Conservation (phyloP, 2,888 invertebrate genomes). For the Zygothrica quintamaculata region DNA sequence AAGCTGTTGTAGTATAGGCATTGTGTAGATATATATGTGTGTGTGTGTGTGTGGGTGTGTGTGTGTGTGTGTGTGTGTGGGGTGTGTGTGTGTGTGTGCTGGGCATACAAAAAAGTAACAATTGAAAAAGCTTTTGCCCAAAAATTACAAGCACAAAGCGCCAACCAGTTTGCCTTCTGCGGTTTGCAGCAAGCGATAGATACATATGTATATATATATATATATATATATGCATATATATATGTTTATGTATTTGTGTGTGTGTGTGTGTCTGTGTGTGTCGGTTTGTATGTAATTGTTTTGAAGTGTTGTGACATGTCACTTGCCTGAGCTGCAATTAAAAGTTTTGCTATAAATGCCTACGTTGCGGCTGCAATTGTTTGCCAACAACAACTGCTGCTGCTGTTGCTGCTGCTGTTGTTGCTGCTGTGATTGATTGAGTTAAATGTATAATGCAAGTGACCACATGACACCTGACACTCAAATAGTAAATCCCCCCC, state of each 20-base stretch:
- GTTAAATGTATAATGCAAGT: constrained; percentile 59
- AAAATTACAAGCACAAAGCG: constrained; percentile 51
- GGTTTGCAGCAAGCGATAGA: constrained; percentile 62
- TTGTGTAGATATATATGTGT: too few species aligned
- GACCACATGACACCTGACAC: constrained; percentile 63
- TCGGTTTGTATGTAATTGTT: constrained; percentile 20
- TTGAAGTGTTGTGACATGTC: constrained; percentile 62
- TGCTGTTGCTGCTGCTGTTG: constrained; percentile 13
- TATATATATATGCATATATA: constrained; percentile 33
- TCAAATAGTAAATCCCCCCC: too few species aligned
- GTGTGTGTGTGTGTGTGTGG: too few species aligned
- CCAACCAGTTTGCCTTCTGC: constrained; percentile 70
- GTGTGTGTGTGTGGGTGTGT: too few species aligned
- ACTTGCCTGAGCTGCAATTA: constrained; percentile 67
- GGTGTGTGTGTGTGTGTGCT: not conserved
- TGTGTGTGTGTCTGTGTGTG: constrained; percentile 13
- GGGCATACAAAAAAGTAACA: constrained; percentile 30
- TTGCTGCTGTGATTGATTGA: constrained; percentile 63
- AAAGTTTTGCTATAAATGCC: constrained; percentile 66
- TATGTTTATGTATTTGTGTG: constrained; percentile 1
- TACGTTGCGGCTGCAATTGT: constrained; percentile 57
- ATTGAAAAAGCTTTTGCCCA: constrained; percentile 30
- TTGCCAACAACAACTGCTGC: constrained; percentile 20
- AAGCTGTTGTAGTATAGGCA: too few species aligned
- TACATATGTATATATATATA: constrained; percentile 27